Conservation (phyloP, 1,140 invertebrate species). For the Drosophila mojavensis region DNA sequence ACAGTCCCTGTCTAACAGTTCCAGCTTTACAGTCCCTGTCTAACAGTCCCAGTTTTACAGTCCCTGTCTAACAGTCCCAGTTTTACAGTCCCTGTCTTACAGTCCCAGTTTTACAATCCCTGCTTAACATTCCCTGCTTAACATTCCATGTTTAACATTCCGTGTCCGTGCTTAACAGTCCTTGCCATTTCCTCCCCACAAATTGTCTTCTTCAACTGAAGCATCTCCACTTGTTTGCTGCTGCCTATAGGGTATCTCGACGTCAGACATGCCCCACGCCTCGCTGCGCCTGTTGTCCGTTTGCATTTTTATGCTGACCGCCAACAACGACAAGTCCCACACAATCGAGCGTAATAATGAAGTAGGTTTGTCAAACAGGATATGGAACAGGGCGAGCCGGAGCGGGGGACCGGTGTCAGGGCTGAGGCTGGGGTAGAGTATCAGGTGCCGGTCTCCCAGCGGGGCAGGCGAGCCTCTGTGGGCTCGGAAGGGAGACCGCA, state of each 20-base stretch:
- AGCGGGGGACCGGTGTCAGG: neutral
- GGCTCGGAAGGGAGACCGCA: neutral
- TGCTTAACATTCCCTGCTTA: no score
- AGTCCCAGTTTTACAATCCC: no score
- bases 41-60: no score
- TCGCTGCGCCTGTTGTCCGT: neutral
- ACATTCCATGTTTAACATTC: no score
- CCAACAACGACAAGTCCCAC: slow-evolving; percentile 41
- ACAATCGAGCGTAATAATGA: slow-evolving; percentile 82
- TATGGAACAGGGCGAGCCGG: neutral
- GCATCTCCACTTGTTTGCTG: neutral
- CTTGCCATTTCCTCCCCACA: no score
- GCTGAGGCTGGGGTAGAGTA: neutral
- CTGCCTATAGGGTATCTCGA: neutral
- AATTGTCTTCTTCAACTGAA: no score
- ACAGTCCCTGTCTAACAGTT: no score
- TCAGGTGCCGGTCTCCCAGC: slow-evolving; percentile 41
- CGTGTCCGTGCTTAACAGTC: no score
- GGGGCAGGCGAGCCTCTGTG: slow-evolving; percentile 1
- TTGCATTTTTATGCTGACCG: slow-evolving; percentile 9
- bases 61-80: no score
- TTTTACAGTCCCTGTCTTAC: no score
- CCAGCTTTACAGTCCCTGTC: no score
- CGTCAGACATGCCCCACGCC: neutral
- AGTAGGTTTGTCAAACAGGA: slow-evolving; percentile 61